phyloP scores from a whole-genome alignment of 2,888 invertebrate species.

The Unio pictorum region DNA sequence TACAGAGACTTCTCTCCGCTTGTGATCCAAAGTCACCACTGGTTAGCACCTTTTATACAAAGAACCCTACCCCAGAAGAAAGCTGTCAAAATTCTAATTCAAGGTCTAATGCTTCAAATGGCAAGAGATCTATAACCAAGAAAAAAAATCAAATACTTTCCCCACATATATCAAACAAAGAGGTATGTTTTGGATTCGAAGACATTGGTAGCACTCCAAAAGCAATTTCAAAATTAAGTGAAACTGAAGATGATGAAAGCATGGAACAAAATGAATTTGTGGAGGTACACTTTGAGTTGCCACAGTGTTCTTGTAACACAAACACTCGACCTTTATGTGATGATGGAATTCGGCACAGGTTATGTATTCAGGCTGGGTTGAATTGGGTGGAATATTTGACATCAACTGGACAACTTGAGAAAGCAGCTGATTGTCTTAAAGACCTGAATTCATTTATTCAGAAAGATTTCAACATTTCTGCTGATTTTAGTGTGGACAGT shows the following conservation, averaged over 20 bases:
- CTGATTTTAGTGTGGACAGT: neutral
- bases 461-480: no score
- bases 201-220: conserved; percentile 8
- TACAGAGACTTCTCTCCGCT: conserved; percentile 15
- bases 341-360: conserved; percentile 17
- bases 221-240: neutral
- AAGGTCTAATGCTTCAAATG: neutral
- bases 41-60: no score
- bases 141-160: conserved; percentile 2
- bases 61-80: no score
- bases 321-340: neutral
- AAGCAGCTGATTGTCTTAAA: conserved; percentile 5
- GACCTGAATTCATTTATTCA: no score
- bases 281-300: conserved; percentile 13
- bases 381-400: conserved; percentile 25
- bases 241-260: neutral
- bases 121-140: conserved; percentile 3
- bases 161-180: neutral
- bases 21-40: neutral
- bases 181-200: conserved; percentile 29
- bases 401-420: conserved; percentile 13
- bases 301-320: conserved; percentile 25
- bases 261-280: conserved; percentile 19
- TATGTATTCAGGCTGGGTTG: conserved; percentile 26
- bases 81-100: no score